These are phyloP conservation scores for Microchirus variegatus DNA, from an alignment of 2,797 vertebrate genomes.

Conservation along the genomic window DNA sequence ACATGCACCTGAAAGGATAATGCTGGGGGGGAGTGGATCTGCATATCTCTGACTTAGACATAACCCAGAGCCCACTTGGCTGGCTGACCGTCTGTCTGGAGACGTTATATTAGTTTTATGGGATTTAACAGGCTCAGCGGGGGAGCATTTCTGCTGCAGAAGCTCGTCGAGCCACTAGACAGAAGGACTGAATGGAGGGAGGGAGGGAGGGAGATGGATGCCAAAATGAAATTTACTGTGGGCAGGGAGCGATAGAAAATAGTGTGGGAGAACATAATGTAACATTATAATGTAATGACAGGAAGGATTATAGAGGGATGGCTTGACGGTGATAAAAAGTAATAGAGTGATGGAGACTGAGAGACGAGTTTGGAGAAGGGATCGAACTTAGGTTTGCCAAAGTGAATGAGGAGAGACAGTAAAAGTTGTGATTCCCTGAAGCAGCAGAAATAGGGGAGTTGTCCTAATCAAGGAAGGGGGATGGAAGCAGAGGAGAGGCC, in stretches of 20 bases:
- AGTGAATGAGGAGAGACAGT: not conserved
- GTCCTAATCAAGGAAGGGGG: no score
- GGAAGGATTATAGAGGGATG: conserved; percentile 1
- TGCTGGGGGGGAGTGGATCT: conserved; percentile 46
- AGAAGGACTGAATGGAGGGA: conserved; percentile 15
- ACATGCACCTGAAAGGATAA: conserved; percentile 32
- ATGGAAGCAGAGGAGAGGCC: no score
- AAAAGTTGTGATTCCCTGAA: conserved; percentile 16
- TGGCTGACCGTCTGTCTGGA: conserved; percentile 52
- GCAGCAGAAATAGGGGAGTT: no score
- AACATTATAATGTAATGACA: conserved; percentile 5
- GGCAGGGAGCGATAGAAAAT: not conserved
- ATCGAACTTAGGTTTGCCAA: not conserved
- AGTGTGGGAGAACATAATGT: conserved; percentile 5
- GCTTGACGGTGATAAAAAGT: not conserved
- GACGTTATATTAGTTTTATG: conserved; percentile 60
- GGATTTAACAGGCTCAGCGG: conserved; percentile 53
- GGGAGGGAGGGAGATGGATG: conserved; percentile 10
- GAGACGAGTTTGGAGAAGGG: not conserved
- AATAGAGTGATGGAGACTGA: not conserved
- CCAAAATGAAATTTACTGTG: conserved; percentile 14
- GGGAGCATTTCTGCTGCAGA: conserved; percentile 48
- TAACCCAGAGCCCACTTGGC: conserved; percentile 35
- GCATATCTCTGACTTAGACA: conserved; percentile 40
- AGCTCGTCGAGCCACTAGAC: conserved; percentile 39